A percentile compares a stretch with the other conserved stretches of the same genome.
Evolutionary conservation across 1,140 invertebrate genomes (phyloP).

Genomic region (Aricia agestis): DNA sequence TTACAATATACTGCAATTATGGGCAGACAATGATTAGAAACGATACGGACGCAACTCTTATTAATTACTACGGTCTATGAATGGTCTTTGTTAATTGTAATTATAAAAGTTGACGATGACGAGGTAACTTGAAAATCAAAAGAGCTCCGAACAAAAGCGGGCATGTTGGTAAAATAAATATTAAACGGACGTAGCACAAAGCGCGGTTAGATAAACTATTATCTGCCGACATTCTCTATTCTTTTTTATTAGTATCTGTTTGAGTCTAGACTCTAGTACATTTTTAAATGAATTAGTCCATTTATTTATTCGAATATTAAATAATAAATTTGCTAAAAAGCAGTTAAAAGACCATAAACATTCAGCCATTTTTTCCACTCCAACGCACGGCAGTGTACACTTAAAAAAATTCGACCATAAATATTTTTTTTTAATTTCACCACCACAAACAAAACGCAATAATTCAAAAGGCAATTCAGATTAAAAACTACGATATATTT

Average conservation of each 20-base stretch:
- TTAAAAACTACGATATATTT: slow-evolving; percentile 9
- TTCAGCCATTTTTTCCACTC: too few relatives aligned
- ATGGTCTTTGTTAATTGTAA: slow-evolving; percentile 37
- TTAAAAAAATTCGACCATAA: too few relatives aligned
- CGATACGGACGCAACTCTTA: slow-evolving; percentile 54
- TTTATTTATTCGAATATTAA: background rate
- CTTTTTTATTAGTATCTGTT: background rate
- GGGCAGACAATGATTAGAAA: slow-evolving; percentile 67
- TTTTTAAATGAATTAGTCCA: background rate
- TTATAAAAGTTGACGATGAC: slow-evolving; percentile 25
- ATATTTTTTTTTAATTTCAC: too few relatives aligned
- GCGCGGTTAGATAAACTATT: background rate
- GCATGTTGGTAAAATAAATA: slow-evolving; percentile 12
- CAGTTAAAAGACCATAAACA: too few relatives aligned
- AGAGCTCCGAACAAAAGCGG: slow-evolving; percentile 7
- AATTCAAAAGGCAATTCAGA: slow-evolving; percentile 11
- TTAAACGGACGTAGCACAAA: slow-evolving; percentile 13
- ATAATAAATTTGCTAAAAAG: too few relatives aligned
- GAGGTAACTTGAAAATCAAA: slow-evolving; percentile 20
- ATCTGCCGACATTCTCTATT: background rate
- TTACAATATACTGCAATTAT: slow-evolving; percentile 72
- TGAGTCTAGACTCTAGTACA: background rate
- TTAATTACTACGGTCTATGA: slow-evolving; percentile 45
- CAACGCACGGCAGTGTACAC: too few relatives aligned
- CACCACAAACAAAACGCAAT: background rate